Conservation (phyloP, 2,113 vertebrate species). For the Terrapene triunguis region DNA sequence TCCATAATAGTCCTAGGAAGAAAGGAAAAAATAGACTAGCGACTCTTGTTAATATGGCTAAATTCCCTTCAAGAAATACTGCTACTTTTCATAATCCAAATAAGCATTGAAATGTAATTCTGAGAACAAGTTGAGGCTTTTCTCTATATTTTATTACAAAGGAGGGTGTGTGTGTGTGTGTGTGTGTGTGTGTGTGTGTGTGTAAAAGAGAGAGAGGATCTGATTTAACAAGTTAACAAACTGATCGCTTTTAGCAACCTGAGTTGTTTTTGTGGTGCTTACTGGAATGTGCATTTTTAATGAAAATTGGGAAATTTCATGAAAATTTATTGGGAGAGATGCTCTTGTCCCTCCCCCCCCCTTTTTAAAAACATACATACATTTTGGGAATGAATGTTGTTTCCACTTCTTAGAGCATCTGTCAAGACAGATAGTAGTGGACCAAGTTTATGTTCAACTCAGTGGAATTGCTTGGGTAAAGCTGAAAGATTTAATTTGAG, state of each 20-base stretch:
- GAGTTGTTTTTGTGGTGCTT: neutral
- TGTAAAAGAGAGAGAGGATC: neutral
- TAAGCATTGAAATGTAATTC: neutral
- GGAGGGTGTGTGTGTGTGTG: neutral
- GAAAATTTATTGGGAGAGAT: neutral
- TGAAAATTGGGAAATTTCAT: no score
- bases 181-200: no score
- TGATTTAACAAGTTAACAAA: neutral
- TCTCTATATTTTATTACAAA: neutral
- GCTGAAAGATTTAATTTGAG: neutral
- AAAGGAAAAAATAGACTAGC: neutral
- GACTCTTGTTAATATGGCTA: neutral
- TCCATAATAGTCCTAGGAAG: neutral
- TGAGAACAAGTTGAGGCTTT: neutral
- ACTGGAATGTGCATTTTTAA: neutral
- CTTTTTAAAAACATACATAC: neutral
- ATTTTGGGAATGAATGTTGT: neutral
- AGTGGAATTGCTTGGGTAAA: neutral
- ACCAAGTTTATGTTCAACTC: neutral
- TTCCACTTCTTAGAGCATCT: neutral
- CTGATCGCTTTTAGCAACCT: neutral
- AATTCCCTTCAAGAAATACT: neutral
- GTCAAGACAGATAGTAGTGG: neutral
- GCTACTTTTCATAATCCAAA: neutral
- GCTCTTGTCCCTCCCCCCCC: accelerated